Base-by-base conservation (phyloP, 2,113 vertebrate species). In the Gallinago undulata region DNA sequence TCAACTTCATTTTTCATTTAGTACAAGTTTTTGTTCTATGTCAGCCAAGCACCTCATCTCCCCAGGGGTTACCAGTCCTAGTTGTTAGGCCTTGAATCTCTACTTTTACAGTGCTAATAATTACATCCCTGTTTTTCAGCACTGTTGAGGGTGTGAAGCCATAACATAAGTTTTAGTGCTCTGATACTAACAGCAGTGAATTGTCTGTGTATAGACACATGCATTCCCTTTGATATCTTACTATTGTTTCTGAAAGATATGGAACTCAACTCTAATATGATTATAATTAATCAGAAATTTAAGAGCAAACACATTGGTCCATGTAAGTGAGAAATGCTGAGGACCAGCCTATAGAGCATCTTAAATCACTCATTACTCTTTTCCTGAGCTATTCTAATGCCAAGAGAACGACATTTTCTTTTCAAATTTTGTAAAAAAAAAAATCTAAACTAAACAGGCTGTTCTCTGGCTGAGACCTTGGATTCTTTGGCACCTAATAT, bases 401-500 rank as follows among this genome's bases (percentile, higher is more conserved):
- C 67, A 96, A 79, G 27, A 84, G 56, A 47, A 81, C 10, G 3
- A 70, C 53, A 59, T 79, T 84, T 93, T 84, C 56, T 67, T 95
- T 68, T 74, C 15, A 72, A 41, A 88, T 90, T 95, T 73, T 94
- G 21, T 62, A 85, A 92, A 67, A 90, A 30, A 87, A 94, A 84
- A 95, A 80, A 47, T 63, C 62, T 55, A 95, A 96, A 90, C 69
- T 79, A 94, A 96, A 76, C 86, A 90, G 94, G 45, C 87, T 96
- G 77, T 73, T 94, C 88, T 79, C 62, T 94, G 93, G 81, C 84
- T 94, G 83, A 97, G 94, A 91, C 94, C 89, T 96, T 94, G 51
- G 73, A 94, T 96, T 94, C 91, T 93, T 88, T 96, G 97, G 93
- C 93, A 97, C 88, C 64, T 96, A 91, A 94, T 89, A 63, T 43